Evolutionary conservation across 2,888 invertebrate species (phyloP).

Genomic region (Drosophila borborema): DNA sequence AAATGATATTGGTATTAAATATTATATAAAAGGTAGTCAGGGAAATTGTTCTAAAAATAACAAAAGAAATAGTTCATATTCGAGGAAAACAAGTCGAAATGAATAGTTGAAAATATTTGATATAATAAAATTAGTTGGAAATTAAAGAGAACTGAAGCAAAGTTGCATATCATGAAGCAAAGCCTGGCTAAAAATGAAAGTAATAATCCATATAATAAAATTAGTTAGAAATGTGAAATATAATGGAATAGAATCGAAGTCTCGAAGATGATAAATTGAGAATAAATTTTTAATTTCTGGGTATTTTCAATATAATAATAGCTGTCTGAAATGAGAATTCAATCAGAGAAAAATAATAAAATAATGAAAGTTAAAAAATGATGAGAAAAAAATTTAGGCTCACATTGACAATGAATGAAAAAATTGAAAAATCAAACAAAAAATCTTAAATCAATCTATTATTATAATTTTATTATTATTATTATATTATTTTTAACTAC

Average conservation of each 20-base stretch:
- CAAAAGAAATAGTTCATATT: not conserved
- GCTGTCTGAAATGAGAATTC: not conserved
- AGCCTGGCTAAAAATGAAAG: not conserved
- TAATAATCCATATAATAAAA: not conserved
- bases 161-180: not conserved
- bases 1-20: constrained; percentile 2
- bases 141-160: not conserved
- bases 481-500: too few relatives aligned
- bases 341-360: not conserved
- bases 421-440: too few relatives aligned
- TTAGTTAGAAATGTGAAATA: not conserved
- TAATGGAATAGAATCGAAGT: not conserved
- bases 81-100: not conserved
- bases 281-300: not conserved
- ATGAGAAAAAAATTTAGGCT: too few relatives aligned
- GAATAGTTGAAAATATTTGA: not conserved
- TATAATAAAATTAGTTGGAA: not conserved
- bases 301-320: too few relatives aligned
- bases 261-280: not conserved
- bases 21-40: not conserved
- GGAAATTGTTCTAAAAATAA: not conserved
- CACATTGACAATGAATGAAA: too few relatives aligned
- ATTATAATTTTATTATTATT: too few relatives aligned
- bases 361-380: too few relatives aligned
- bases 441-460: too few relatives aligned